A percentile compares a stretch with the other conserved stretches of the same genome.
These are phyloP conservation scores for Lottia scabra DNA, from an alignment of 2,888 invertebrate species.

Conservation along the genomic window DNA sequence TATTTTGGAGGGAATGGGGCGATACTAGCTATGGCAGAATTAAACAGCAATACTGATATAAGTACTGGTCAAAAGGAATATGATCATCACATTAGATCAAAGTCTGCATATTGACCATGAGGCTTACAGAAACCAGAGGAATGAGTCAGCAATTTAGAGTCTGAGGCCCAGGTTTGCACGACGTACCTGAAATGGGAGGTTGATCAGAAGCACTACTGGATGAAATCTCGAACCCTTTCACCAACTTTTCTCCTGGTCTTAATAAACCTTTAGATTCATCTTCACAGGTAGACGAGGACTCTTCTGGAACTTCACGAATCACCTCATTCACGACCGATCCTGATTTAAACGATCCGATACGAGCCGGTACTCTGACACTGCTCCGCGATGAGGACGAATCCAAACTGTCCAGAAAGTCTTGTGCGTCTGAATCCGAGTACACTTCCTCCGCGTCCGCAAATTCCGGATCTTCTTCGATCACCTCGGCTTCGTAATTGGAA, in stretches of 20 bases:
- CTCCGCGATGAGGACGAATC: conserved; percentile 23
- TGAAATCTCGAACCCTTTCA: not conserved
- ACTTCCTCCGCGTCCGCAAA: conserved; percentile 34
- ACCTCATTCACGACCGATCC: conserved; percentile 44
- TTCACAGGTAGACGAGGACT: conserved; percentile 19
- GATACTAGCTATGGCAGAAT: too few species aligned
- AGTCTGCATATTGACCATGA: too few species aligned
- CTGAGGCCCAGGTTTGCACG: too few species aligned
- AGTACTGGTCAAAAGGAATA: too few species aligned
- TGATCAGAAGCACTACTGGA: conserved; percentile 32
- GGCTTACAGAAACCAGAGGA: too few species aligned
- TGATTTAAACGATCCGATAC: not conserved
- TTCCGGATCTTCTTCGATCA: conserved; percentile 24
- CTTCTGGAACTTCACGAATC: conserved; percentile 51
- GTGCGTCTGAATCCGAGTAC: conserved; percentile 44
- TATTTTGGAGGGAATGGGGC: too few species aligned
- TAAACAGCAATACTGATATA: too few species aligned
- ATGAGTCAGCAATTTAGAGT: too few species aligned
- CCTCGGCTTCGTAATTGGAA: conserved; percentile 17
- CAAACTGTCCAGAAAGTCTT: conserved; percentile 44
- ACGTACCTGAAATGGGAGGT: conserved; percentile 31
- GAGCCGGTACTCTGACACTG: not conserved
- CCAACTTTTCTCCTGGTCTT: not conserved
- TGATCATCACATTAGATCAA: too few species aligned
- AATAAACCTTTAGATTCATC: not conserved